Base-by-base conservation (phyloP, 2,888 invertebrate genomes). In the Syritta pipiens region DNA sequence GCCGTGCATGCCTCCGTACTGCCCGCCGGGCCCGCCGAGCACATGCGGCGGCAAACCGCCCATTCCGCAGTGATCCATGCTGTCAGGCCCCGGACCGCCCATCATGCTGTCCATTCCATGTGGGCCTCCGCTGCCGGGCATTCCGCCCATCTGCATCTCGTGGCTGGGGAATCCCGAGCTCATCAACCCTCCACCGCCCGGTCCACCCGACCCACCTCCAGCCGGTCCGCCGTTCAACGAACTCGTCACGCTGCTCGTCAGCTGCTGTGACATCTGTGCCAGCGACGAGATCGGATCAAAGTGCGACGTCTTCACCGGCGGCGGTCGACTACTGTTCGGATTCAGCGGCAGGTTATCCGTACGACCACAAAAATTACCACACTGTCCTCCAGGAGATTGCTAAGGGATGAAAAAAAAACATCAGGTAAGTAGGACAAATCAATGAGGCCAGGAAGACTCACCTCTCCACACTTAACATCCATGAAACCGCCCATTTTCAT, bases 261-360 rank as follows among this genome's bases (percentile, higher is more conserved):
- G 89, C 86, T 96, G 96, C 85, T 97, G 97, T 81, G 96, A 96
- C 97, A 97, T 97, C 89, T 97, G 97, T 62, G 97, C 96, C 85
- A 97, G 91, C 5, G 97, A 97, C 55, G 96, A 95, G 84, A 97
- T 97, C 0, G 97, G 97, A 90, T 97, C 97, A 88, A 97, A 97
- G 86, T 93, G 95, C 85, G 91, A 90, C 86, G 89, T 91, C 90
- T 92, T 93, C 84, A 88, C 92, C 89, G 85, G 93, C 86, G 88
- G 90, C 84, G 88, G 90, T 89, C 88, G 86, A 81, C 84, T 86
- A 82, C 91, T 92, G 83, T 93, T 93, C 0, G 93, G 93, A 88
- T 93, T 93, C 35, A 93, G 85, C 40, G 93, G 93, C 67, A 93
- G 90, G 85, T 93, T 92, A 83, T 93, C 92, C 1, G 91, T 88